Evolutionary conservation across 1,140 invertebrate species (phyloP).

Genomic region (Probaryconus sp.): DNA sequence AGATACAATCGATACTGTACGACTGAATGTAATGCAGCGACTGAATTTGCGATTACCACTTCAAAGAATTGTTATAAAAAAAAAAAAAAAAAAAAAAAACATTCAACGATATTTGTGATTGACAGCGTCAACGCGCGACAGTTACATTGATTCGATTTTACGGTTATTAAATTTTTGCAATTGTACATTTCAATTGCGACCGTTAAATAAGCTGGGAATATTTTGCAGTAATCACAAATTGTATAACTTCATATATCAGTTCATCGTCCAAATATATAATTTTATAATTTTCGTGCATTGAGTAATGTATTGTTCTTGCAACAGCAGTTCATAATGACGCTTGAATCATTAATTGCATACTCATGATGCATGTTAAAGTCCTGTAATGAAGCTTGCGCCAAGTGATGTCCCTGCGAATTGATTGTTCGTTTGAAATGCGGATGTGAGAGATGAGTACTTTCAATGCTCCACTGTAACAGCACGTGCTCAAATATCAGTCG

Average conservation of each 20-base stretch:
- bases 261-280: constrained; percentile 42
- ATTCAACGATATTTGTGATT: too few relatives aligned
- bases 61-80: too few relatives aligned
- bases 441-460: constrained; percentile 39
- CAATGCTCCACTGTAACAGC: constrained; percentile 20
- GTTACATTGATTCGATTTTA: too few relatives aligned
- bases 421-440: constrained; percentile 57
- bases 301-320: constrained; percentile 48
- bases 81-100: too few relatives aligned
- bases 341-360: constrained; percentile 56
- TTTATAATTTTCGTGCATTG: constrained; percentile 39
- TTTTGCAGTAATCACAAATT: constrained; percentile 9
- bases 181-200: too few relatives aligned
- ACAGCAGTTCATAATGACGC: constrained; percentile 50
- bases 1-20: constrained; percentile 4
- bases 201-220: too few relatives aligned
- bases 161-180: too few relatives aligned
- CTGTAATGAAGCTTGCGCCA: constrained; percentile 47
- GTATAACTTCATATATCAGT: constrained; percentile 30
- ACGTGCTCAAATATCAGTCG: constrained; percentile 1
- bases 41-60: too few relatives aligned
- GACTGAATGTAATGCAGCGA: constrained; percentile 7
- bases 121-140: too few relatives aligned
- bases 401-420: constrained; percentile 55
- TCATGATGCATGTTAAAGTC: constrained; percentile 55